phyloP scores from a whole-genome alignment of 2,888 invertebrate species.

The Drosophila pseudotalamancana region DNA sequence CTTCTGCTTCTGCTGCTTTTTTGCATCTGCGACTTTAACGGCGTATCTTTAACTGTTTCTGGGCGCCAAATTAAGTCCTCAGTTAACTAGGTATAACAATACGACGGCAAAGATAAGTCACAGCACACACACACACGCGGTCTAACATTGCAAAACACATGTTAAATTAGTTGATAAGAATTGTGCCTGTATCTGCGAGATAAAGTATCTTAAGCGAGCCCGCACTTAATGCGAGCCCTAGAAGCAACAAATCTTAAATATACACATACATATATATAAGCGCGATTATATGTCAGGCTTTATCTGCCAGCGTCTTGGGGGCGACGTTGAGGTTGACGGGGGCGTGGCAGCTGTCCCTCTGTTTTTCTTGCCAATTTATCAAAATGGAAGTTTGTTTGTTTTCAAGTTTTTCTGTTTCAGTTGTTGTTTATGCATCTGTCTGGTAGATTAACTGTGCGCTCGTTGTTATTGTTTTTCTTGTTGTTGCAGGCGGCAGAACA shows the following conservation, averaged over 20 bases:
- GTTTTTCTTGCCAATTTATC: conserved; percentile 61
- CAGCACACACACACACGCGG: neutral
- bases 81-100: conserved; percentile 10
- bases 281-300: conserved; percentile 14
- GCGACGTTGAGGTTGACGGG: neutral
- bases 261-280: neutral
- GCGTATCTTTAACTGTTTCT: conserved; percentile 9
- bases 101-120: conserved; percentile 35
- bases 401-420: conserved; percentile 17
- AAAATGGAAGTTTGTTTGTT: conserved; percentile 44
- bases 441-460: conserved; percentile 44
- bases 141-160: conserved; percentile 47
- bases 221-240: conserved; percentile 40
- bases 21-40: neutral
- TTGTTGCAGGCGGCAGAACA: neutral
- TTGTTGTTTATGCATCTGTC: conserved; percentile 59
- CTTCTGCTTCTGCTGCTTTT: neutral
- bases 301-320: conserved; percentile 34
- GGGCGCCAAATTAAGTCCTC: conserved; percentile 1
- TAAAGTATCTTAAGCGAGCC: conserved; percentile 59
- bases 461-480: conserved; percentile 11
- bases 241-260: neutral
- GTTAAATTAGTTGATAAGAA: conserved; percentile 48
- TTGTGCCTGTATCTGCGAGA: conserved; percentile 47
- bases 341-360: conserved; percentile 24